Evolutionary conservation across 2,113 vertebrate species (phyloP), one percentile per base, ranked within the genome.

Genomic region (Megalops atlanticus): DNA sequence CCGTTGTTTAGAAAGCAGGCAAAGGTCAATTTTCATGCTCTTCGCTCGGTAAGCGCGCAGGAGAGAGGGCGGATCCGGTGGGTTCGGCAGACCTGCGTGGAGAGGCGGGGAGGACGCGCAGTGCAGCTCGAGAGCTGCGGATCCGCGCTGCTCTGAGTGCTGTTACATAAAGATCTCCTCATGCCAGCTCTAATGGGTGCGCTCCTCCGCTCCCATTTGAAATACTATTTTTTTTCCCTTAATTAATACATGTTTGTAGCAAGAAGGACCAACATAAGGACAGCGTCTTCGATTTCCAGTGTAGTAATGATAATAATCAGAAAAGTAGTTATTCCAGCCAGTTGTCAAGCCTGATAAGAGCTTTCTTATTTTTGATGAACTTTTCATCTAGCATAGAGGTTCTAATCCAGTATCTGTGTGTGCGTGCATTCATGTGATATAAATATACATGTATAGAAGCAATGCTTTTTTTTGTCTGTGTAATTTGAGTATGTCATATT

Each of bases 21-120:
- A 91, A 92, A 92, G 90, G 91, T 93, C 91, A 89, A 90, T 92
- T 86, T 92, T 88, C 88, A 91, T 83, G 86, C 90, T 90, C 75
- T 88, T 88, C 86, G 87, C 87, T 86, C 89, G 79, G 89, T 88
- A 86, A 88, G 85, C 87, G 83, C 78, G 84, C 85, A 90, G 86
- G 80, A 87, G 84, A 86, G 84, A 69, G 64, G 12, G 83, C 80
- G 76, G 81, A 88, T 87, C 80, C 68, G 87, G 88, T 91, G 88
- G 81, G 85, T 92, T 88, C 86, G 83, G 36, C 82, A 21, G 18
- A 73, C 75, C 82, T 81, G 84, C 89, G 81, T 83, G 87, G 78
- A 84, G 85, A 86, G 70, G 85, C 83, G 75, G 80, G 68, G 77
- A 83, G 72, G 76, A 84, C 82, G 70, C 5, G 2, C 73, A 18